Percentiles rank a stretch among this genome's conserved stretches.
phyloP scores from a whole-genome alignment of 2,113 vertebrate genomes.

The Solea solea region DNA sequence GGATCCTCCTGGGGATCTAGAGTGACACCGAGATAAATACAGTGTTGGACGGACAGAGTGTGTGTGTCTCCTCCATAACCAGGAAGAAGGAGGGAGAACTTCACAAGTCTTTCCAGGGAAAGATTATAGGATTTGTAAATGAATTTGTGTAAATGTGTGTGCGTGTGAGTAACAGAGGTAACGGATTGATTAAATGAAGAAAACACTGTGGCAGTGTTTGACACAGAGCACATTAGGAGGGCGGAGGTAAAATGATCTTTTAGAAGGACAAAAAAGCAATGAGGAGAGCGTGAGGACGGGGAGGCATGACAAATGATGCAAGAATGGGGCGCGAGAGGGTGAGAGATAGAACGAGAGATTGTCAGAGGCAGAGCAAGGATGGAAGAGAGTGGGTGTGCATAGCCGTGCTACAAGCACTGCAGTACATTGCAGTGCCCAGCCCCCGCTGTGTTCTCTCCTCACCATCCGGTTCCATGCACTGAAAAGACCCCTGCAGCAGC shows the following conservation, averaged over 20 bases:
- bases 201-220: slow-evolving; percentile 3
- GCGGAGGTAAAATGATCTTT: slow-evolving; percentile 15
- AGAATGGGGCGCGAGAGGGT: slow-evolving; percentile 26
- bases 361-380: slow-evolving; percentile 63
- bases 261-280: slow-evolving; percentile 14
- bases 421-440: slow-evolving; percentile 82
- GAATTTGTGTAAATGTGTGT: slow-evolving; percentile 9
- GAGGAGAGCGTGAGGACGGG: no score
- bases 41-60: slow-evolving; percentile 7
- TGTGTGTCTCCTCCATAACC: slow-evolving; percentile 1
- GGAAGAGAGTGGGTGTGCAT: slow-evolving; percentile 77
- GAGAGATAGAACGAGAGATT: slow-evolving; percentile 46
- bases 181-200: slow-evolving; percentile 20
- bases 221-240: slow-evolving; percentile 10
- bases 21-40: slow-evolving; percentile 38
- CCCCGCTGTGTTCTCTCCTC: slow-evolving; percentile 77
- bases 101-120: slow-evolving; percentile 19
- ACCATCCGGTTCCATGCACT: slow-evolving; percentile 76
- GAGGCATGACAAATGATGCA: slow-evolving; percentile 39
- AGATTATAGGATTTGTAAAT: slow-evolving; percentile 27
- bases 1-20: slow-evolving; percentile 5
- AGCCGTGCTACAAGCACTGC: slow-evolving; percentile 76
- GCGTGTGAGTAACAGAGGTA: slow-evolving; percentile 3
- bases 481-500: slow-evolving; percentile 78
- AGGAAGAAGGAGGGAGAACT: slow-evolving; percentile 11